Base-by-base conservation (phyloP, 2,888 invertebrate genomes). In the Mesorhabditis sp. region DNA sequence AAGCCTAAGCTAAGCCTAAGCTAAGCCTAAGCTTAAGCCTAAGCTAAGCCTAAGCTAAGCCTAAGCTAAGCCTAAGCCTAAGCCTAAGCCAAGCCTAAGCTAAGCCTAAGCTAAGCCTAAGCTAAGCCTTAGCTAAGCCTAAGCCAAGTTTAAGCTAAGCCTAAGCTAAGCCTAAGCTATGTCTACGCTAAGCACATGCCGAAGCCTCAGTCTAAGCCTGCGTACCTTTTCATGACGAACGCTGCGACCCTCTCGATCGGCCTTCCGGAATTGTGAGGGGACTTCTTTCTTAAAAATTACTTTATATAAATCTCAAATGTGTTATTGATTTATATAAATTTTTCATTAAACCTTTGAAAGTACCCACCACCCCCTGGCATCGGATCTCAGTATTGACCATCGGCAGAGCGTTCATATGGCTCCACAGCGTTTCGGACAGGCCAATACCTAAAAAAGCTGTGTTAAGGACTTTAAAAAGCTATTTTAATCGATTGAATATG, bases 381-480 rank as follows among this genome's bases (percentile, higher is more conserved):
- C 43, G n/a, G 13, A 72, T 72, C 41, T 72, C 70, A 6, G 74
- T 62, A 4, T 69, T 67, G n/a, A 66, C 68, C 43, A 68, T 68
- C 0, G 80, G 79, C n/a, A 80, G 71, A 4, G 73, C 69, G n/a
- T 72, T 72, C 44, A 80, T 76, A 62, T 79, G 79, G 42, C 73
- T 72, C 76, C 79, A 75, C 5, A 78, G 70, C 7, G 76, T 65
- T 65, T 78, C 78, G 10, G 76, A 74, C 44, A 78, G 65, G 1
- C 78, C 78, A 41, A 78, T 75, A 41, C 78, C 72, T 72, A 62
- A 45, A 67, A 70, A 66, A 66, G 7, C 66, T 2, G 7, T 41
- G 1, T 42, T 13, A 10, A 15, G 10, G n/a, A 13, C 15, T 41
- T 15, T 43, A 42, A 65, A 45, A 63, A n/a, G n/a, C 44, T 13